Percentiles rank a stretch among this genome's conserved stretches.
These are phyloP conservation scores for Heliconius hortense DNA, from an alignment of 2,888 invertebrate genomes.

Conservation along the genomic window DNA sequence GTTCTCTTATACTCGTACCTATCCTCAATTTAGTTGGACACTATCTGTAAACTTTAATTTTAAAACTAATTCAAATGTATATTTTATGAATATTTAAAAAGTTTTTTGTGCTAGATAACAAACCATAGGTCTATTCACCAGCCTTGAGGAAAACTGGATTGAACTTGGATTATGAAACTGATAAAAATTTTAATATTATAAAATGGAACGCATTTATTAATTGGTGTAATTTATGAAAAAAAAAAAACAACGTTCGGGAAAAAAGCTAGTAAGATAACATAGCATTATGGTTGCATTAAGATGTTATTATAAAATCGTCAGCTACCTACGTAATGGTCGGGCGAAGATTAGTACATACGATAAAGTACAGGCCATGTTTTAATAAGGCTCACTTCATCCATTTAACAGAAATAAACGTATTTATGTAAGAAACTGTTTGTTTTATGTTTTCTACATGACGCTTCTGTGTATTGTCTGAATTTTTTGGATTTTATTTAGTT, in stretches of 20 bases:
- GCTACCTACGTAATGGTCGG: slow-evolving; percentile 4
- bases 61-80: not conserved
- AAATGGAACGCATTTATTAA: not conserved
- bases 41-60: not conserved
- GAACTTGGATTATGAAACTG: slow-evolving; percentile 2
- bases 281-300: slow-evolving; percentile 14
- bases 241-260: not conserved
- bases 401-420: not conserved
- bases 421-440: not conserved
- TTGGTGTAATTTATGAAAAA: not conserved
- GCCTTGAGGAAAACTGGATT: slow-evolving; percentile 2
- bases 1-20: not conserved
- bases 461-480: not conserved
- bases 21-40: slow-evolving; percentile 14
- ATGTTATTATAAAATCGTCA: slow-evolving; percentile 23
- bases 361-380: slow-evolving; percentile 1
- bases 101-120: not conserved
- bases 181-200: not conserved
- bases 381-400: slow-evolving; percentile 4
- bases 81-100: slow-evolving; percentile 6
- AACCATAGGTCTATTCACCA: not conserved
- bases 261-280: slow-evolving; percentile 8
- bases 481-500: no score
- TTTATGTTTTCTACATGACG: not conserved
- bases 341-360: not conserved